Evolutionary conservation across 2,888 invertebrate genomes (phyloP).

Genomic region (Aproaerema taeniolella): DNA sequence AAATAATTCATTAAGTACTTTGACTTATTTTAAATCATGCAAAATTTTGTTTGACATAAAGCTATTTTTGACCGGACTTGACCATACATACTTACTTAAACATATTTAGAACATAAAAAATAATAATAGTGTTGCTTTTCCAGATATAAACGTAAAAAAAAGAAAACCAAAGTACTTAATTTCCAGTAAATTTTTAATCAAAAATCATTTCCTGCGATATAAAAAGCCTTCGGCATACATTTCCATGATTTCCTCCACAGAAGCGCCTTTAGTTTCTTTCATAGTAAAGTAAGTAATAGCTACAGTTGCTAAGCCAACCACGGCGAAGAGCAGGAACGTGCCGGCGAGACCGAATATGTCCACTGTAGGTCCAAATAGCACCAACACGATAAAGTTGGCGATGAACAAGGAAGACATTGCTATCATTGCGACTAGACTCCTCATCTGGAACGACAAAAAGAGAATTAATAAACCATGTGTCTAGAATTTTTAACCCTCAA

Average conservation of each 20-base stretch:
- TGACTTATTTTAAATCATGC: too few relatives aligned
- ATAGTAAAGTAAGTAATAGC: slow-evolving; percentile 34
- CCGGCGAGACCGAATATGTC: slow-evolving; percentile 39
- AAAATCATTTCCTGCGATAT: not conserved
- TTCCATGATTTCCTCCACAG: slow-evolving; percentile 34
- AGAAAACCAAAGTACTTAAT: too few relatives aligned
- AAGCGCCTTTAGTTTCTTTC: slow-evolving; percentile 49
- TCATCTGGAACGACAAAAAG: slow-evolving; percentile 29
- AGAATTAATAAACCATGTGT: too few relatives aligned
- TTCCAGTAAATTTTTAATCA: too few relatives aligned
- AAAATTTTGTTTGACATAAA: too few relatives aligned
- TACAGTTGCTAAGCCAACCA: slow-evolving; percentile 29
- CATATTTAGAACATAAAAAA: too few relatives aligned
- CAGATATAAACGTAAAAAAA: too few relatives aligned
- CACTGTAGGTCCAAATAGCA: slow-evolving; percentile 26
- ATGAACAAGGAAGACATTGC: slow-evolving; percentile 23
- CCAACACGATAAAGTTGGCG: slow-evolving; percentile 30
- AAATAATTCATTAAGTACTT: too few relatives aligned
- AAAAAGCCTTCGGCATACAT: slow-evolving; percentile 22
- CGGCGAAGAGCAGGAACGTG: slow-evolving; percentile 42
- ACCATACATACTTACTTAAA: too few relatives aligned
- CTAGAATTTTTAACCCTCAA: too few relatives aligned
- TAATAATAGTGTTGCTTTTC: too few relatives aligned
- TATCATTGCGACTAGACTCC: slow-evolving; percentile 27
- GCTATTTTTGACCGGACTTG: too few relatives aligned